Percentiles rank a stretch among this genome's conserved stretches.
Conservation (phyloP, 2,888 invertebrate genomes). For the Rhopalosiphum nymphaeae region DNA sequence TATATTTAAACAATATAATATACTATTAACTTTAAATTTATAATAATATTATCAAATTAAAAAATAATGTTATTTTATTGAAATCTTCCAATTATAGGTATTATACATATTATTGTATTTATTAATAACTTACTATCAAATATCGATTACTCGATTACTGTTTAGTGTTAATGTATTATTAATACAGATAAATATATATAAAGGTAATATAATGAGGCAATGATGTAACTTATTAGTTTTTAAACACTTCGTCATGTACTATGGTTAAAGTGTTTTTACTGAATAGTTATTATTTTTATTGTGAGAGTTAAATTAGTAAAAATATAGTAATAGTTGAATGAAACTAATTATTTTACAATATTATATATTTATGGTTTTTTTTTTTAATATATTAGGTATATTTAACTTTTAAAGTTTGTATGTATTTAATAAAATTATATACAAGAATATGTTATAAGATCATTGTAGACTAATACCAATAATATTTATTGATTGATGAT, state of each 20-base stretch:
- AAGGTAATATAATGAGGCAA: background rate
- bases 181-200: background rate
- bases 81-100: background rate
- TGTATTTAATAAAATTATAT: too few species aligned
- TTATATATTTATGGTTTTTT: too few species aligned
- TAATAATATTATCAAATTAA: background rate
- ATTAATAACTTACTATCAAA: background rate
- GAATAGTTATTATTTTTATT: background rate
- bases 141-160: background rate
- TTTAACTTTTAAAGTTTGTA: background rate
- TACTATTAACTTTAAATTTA: background rate
- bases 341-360: background rate
- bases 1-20: conserved; percentile 20
- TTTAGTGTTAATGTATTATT: background rate
- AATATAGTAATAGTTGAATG: background rate
- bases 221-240: background rate
- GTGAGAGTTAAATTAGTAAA: background rate
- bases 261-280: background rate
- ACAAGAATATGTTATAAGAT: too few species aligned
- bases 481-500: too few species aligned
- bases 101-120: background rate
- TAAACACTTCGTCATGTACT: background rate
- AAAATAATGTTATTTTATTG: background rate
- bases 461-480: background rate
- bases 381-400: background rate